Evolutionary conservation across 2,113 vertebrate species (phyloP).

Genomic region (Hippocampus abdominalis): DNA sequence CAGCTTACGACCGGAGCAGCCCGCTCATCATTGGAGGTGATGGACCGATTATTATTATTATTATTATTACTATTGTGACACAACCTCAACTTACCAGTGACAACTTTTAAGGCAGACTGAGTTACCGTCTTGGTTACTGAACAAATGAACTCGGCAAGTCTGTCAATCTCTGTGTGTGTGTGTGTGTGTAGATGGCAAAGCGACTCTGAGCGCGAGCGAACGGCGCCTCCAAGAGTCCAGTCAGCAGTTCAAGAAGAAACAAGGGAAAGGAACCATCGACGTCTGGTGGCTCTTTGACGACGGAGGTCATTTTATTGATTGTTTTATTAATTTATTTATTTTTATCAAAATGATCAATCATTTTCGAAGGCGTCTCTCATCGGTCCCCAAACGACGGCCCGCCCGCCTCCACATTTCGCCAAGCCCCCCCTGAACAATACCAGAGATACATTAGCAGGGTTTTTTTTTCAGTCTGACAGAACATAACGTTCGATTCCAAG

Average conservation of each 20-base stretch:
- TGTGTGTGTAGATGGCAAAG: constrained; percentile 71
- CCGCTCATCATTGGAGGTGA: constrained; percentile 80
- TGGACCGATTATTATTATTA: background rate
- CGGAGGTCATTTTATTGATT: constrained; percentile 75
- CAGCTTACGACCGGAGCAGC: constrained; percentile 77
- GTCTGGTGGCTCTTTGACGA: constrained; percentile 99
- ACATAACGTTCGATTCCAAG: no score
- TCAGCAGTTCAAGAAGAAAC: constrained; percentile 90
- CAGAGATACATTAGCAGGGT: no score
- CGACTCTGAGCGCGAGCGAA: constrained; percentile 80
- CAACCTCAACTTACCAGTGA: no score
- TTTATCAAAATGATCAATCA: no score
- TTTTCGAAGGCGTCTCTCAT: no score
- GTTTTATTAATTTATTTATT: background rate
- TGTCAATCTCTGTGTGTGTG: background rate
- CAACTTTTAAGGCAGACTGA: no score
- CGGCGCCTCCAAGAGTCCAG: constrained; percentile 88
- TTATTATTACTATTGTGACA: background rate
- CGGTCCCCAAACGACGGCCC: no score
- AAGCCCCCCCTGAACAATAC: no score
- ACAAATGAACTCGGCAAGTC: background rate
- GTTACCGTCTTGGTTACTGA: background rate
- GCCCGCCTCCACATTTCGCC: no score
- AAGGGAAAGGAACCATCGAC: constrained; percentile 93
- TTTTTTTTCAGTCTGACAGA: no score